Evolutionary conservation across 2,113 vertebrate genomes (phyloP), one percentile per base, ranked within the genome.

Genomic region (Mungos mungo): DNA sequence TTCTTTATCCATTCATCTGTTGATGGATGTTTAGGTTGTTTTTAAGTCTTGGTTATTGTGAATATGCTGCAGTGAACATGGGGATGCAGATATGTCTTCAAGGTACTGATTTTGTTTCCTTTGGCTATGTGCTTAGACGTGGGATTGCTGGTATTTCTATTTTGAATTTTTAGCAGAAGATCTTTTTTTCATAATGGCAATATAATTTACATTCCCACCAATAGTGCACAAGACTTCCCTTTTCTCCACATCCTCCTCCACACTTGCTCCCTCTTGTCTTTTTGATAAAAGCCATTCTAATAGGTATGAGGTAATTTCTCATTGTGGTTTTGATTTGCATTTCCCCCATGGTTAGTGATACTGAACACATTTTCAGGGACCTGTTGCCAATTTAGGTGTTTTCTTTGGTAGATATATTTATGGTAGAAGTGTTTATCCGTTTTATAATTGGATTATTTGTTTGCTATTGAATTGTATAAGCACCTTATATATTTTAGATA

Each of bases 391-490:
- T 38, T 93, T 88, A 77, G 35, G 31, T 92, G 23, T 82, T 18
- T 60, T 66, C 60, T 88, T 96, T 93, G n/a, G 66, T 54, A 88
- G 33, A 88, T 90, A 66, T 83, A 29, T 66, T 38, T 91, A 25
- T 88, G n/a, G 66, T 54, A 88, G 33, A 88, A 95, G 54, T 76
- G n/a, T 74, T 38, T 91, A 33, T 63, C 50, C n/a, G 35, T 65
- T 88, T 90, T 93, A 33, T 82, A 80, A 60, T 76, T 35, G 15
- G 35, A 7, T 88, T 66, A 66, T 96, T 93, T 88, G 29, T 74
- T 65, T 77, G 35, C 19, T 89, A 38, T 41, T 76, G 47, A 82
- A 38, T 93, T 88, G 11, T 74, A 2, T 77, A 68, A 60, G 6
- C 69, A 38, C 9, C 18, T 13, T 77, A 50, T 47, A 27, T 68